phyloP scores from a whole-genome alignment of 2,113 vertebrate genomes.

The Herpetotheres cachinnans region DNA sequence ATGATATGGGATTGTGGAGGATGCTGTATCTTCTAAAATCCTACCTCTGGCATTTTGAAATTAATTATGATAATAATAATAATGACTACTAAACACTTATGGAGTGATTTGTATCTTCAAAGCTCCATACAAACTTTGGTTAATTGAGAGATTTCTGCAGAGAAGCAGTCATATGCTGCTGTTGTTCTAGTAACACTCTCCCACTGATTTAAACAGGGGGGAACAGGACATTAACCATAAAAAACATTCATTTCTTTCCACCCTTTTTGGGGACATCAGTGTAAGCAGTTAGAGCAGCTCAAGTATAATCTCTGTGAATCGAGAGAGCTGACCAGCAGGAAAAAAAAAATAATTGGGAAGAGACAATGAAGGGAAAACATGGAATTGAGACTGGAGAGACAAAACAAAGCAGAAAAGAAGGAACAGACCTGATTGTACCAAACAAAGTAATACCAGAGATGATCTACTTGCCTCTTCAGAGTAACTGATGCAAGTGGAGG shows the following conservation, averaged over 20 bases:
- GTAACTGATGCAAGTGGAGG: background rate
- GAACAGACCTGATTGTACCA: background rate
- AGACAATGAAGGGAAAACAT: background rate
- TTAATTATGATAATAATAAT: constrained; percentile 1
- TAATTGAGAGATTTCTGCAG: constrained; percentile 24
- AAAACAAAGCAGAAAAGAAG: background rate
- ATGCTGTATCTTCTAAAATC: background rate
- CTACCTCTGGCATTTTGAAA: background rate
- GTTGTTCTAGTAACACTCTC: background rate
- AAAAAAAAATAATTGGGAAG: background rate
- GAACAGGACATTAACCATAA: background rate
- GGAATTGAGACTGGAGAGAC: background rate
- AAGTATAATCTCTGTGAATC: background rate
- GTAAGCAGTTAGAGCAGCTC: background rate
- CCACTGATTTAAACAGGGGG: background rate
- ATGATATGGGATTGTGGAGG: background rate
- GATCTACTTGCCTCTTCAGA: background rate
- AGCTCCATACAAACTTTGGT: background rate
- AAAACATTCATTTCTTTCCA: background rate
- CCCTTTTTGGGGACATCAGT: background rate
- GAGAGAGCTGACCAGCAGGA: background rate
- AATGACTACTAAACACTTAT: constrained; percentile 24
- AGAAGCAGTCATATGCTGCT: background rate
- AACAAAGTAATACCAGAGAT: background rate
- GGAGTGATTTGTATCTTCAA: constrained; percentile 28